Percentiles rank a stretch among this genome's conserved stretches.
These are phyloP conservation scores for Drosophila gaucha DNA, from an alignment of 2,888 invertebrate genomes.

Conservation along the genomic window DNA sequence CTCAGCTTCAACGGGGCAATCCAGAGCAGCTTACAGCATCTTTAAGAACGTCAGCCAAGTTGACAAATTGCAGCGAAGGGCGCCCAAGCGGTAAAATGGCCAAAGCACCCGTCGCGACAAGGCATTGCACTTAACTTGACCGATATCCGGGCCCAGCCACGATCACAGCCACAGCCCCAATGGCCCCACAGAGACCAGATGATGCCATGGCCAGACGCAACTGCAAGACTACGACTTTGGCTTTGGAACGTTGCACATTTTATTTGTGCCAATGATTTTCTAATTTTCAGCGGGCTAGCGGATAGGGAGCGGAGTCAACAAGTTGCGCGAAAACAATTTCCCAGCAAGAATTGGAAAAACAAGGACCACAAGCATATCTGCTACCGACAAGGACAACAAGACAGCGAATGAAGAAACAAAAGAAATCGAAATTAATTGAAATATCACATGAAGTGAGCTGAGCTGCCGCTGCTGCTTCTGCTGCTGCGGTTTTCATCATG, in stretches of 20 bases:
- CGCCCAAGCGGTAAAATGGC: conserved; percentile 62
- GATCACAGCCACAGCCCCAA: background rate
- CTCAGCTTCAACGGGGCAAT: conserved; percentile 29
- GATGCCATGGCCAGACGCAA: conserved; percentile 45
- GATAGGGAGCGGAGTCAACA: conserved; percentile 3
- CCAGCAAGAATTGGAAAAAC: conserved; percentile 35
- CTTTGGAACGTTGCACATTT: conserved; percentile 50
- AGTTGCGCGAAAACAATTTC: conserved; percentile 61
- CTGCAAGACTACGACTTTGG: conserved; percentile 44
- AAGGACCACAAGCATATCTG: conserved; percentile 33
- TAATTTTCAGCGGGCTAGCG: conserved; percentile 55
- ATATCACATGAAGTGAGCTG: conserved; percentile 57
- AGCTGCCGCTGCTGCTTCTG: conserved; percentile 3
- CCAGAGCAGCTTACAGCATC: conserved; percentile 58
- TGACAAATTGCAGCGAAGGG: conserved; percentile 54
- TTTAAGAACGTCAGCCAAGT: conserved; percentile 60
- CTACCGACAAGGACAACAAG: conserved; percentile 18
- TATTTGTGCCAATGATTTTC: conserved; percentile 77
- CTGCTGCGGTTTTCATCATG: conserved; percentile 3
- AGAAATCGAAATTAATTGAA: conserved; percentile 70
- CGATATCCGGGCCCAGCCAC: conserved; percentile 36
- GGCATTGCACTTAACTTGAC: conserved; percentile 76
- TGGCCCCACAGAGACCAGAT: conserved; percentile 4
- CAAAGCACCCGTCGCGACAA: conserved; percentile 59
- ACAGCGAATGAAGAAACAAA: conserved; percentile 26